phyloP scores from a whole-genome alignment of 1,140 invertebrate genomes.

The Sweltsa coloradensis region DNA sequence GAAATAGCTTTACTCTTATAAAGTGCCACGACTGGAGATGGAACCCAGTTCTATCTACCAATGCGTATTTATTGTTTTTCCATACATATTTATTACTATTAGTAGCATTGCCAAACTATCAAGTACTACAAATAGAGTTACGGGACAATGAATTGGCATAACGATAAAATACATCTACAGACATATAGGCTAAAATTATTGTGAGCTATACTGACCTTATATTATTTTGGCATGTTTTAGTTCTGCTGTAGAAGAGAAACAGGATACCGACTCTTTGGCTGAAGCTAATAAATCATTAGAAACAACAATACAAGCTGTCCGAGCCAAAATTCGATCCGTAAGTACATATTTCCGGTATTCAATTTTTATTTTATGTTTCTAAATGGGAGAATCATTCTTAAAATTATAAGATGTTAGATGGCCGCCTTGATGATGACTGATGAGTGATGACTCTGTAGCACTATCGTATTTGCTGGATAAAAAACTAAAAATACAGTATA shows the following conservation, averaged over 20 bases:
- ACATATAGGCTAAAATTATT: background rate
- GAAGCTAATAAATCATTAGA: background rate
- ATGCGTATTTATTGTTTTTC: too few species aligned
- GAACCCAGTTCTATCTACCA: too few species aligned
- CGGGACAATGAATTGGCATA: too few species aligned
- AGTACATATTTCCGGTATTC: background rate
- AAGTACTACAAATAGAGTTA: background rate
- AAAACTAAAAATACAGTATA: too few species aligned
- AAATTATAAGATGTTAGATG: too few species aligned
- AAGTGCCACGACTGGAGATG: too few species aligned
- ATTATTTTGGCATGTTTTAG: background rate
- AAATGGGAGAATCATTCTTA: background rate
- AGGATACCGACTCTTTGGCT: background rate
- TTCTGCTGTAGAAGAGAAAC: background rate
- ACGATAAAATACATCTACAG: background rate
- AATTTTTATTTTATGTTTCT: background rate
- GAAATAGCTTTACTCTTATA: too few species aligned
- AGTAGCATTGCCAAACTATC: too few species aligned
- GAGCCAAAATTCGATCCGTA: constrained; percentile 6
- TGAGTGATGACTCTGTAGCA: too few species aligned
- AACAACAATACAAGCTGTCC: background rate
- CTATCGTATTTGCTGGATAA: too few species aligned
- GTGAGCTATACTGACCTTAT: background rate
- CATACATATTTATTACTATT: too few species aligned
- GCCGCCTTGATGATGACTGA: too few species aligned